Conservation (phyloP, 2,888 invertebrate species). For the Nymphalis c-album region DNA sequence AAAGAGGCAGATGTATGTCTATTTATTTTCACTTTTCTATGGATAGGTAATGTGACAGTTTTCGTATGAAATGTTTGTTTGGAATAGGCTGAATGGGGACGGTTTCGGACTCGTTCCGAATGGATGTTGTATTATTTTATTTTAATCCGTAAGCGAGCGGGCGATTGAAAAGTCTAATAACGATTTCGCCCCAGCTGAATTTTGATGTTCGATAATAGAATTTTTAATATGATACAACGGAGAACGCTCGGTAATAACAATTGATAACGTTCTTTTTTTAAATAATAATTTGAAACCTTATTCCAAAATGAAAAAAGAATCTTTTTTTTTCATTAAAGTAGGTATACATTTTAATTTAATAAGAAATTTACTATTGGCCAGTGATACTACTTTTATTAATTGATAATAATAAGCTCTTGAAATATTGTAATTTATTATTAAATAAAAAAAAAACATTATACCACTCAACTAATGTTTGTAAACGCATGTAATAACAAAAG, state of each 20-base stretch:
- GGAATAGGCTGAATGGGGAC: constrained; percentile 61
- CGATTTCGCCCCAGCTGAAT: constrained; percentile 44
- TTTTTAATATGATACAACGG: constrained; percentile 27
- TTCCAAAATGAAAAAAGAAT: not conserved
- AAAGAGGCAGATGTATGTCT: constrained; percentile 62
- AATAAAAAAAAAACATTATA: not conserved
- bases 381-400: too few species aligned
- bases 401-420: too few species aligned
- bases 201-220: constrained; percentile 32
- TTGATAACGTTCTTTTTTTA: constrained; percentile 1
- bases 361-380: too few species aligned
- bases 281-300: not conserved
- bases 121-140: constrained; percentile 69
- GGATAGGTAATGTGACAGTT: constrained; percentile 75
- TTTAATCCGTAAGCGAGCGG: constrained; percentile 67
- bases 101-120: constrained; percentile 57
- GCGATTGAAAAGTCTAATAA: constrained; percentile 50
- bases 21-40: constrained; percentile 77
- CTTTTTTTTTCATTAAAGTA: not conserved
- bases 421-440: too few species aligned
- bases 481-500: constrained; percentile 12
- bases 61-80: constrained; percentile 78
- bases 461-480: constrained; percentile 15
- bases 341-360: not conserved
- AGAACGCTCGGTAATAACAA: not conserved